A percentile compares a stretch with the other conserved stretches of the same genome.
Conservation (phyloP, 2,797 vertebrate genomes). For the Leptatherina wallacei region DNA sequence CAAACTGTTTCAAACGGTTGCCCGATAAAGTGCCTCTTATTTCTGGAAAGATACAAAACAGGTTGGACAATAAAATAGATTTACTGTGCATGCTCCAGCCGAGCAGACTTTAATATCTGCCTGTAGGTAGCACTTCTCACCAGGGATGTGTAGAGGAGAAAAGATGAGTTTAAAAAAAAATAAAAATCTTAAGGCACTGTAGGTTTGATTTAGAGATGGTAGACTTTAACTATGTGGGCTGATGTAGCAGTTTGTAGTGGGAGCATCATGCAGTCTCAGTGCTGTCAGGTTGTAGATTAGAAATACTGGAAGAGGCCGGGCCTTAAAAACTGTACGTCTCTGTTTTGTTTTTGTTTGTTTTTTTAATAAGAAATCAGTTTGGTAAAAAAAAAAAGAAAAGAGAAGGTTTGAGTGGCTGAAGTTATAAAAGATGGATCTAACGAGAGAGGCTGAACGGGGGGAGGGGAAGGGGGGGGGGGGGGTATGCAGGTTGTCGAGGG, state of each 20-base stretch:
- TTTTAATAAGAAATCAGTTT: conserved; percentile 28
- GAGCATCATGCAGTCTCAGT: conserved; percentile 34
- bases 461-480: neutral
- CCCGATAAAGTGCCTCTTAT: conserved; percentile 70
- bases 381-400: neutral
- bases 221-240: conserved; percentile 28
- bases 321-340: conserved; percentile 66
- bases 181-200: too few relatives aligned
- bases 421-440: conserved; percentile 2
- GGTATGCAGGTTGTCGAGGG: conserved; percentile 42
- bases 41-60: conserved; percentile 39
- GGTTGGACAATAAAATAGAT: conserved; percentile 27
- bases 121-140: conserved; percentile 32
- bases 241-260: conserved; percentile 44
- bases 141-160: conserved; percentile 7
- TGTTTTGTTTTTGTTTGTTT: conserved; percentile 16
- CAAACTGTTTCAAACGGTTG: conserved; percentile 9
- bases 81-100: conserved; percentile 74
- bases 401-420: conserved; percentile 19
- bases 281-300: conserved; percentile 47
- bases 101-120: conserved; percentile 39
- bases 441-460: neutral
- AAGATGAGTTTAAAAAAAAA: too few relatives aligned
- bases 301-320: conserved; percentile 78
- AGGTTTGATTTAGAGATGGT: conserved; percentile 54